phyloP scores from a whole-genome alignment of 2,113 vertebrate genomes.

The Acrocephalus arundinaceus region DNA sequence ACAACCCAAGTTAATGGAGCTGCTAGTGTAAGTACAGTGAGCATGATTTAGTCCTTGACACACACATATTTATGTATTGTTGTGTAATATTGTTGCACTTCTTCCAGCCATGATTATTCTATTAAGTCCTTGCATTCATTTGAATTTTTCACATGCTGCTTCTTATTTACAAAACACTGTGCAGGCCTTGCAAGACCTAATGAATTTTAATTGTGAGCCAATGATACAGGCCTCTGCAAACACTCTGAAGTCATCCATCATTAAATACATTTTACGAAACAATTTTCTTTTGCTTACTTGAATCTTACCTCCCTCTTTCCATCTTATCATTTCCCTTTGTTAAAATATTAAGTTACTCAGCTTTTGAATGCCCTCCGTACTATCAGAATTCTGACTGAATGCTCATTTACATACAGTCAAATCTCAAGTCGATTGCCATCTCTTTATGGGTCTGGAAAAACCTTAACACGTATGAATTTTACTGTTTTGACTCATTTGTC shows the following conservation, averaged over 20 bases:
- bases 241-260: constrained; percentile 33
- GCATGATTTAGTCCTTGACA: neutral
- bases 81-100: neutral
- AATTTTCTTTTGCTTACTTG: constrained; percentile 27
- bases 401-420: constrained; percentile 5
- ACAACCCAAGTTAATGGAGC: constrained; percentile 30
- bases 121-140: constrained; percentile 56
- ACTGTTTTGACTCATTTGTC: neutral
- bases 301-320: neutral
- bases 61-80: constrained; percentile 58
- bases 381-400: neutral
- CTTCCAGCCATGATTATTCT: constrained; percentile 62
- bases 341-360: constrained; percentile 1
- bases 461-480: neutral
- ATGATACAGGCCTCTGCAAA: constrained; percentile 13
- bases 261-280: constrained; percentile 40
- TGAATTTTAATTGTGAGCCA: constrained; percentile 69
- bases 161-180: constrained; percentile 67
- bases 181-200: constrained; percentile 54
- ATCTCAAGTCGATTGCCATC: constrained; percentile 25
- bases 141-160: constrained; percentile 63
- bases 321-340: constrained; percentile 16
- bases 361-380: neutral
- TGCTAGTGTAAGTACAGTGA: constrained; percentile 5
- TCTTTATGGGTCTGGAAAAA: constrained; percentile 10